Conservation (phyloP, 2,113 vertebrate genomes). For the Syrmaticus mikado region DNA sequence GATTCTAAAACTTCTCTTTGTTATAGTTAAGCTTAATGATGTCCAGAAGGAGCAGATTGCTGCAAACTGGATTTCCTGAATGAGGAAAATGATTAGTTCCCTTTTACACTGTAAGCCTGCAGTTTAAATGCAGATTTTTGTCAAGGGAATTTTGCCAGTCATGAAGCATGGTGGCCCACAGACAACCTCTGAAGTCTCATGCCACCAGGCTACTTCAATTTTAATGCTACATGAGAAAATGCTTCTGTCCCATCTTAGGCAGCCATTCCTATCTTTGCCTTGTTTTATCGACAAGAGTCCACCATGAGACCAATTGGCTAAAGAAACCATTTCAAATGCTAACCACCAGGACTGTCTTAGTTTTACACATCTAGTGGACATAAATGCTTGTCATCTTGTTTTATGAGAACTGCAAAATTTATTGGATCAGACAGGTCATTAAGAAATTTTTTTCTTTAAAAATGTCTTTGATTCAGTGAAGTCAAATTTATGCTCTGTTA, state of each 20-base stretch:
- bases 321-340: constrained; percentile 38
- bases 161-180: neutral
- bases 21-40: neutral
- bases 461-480: constrained; percentile 70
- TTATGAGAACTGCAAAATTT: constrained; percentile 75
- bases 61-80: neutral
- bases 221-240: neutral
- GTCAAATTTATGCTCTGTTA: constrained; percentile 77
- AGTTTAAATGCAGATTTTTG: neutral
- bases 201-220: constrained; percentile 2
- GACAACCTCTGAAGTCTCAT: neutral
- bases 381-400: constrained; percentile 74
- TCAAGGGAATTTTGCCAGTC: neutral
- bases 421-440: constrained; percentile 76
- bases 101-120: neutral
- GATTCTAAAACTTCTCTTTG: neutral
- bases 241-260: neutral
- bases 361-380: constrained; percentile 68
- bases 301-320: neutral
- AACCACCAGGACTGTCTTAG: constrained; percentile 40
- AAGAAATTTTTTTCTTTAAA: constrained; percentile 75
- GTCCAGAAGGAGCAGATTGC: neutral
- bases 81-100: neutral
- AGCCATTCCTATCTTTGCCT: neutral
- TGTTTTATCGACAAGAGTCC: neutral